These are phyloP conservation scores for Steromphala cineraria DNA, from an alignment of 2,888 invertebrate species.

Conservation along the genomic window DNA sequence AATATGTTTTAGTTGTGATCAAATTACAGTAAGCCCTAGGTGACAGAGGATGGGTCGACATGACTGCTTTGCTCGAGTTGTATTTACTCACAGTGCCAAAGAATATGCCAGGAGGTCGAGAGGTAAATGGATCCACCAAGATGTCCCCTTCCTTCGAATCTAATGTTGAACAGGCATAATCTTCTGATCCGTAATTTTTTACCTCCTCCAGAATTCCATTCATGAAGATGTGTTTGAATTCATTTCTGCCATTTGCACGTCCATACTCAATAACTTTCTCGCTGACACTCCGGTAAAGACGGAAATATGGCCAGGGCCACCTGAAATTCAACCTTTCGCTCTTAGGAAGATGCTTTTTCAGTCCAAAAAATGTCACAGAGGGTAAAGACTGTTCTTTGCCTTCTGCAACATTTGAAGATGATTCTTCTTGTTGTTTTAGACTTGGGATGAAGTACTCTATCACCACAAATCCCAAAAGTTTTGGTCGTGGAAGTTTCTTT, in stretches of 20 bases:
- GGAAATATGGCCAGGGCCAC: constrained; percentile 5
- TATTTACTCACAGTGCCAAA: neutral
- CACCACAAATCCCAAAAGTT: constrained; percentile 4
- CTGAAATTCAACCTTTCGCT: neutral
- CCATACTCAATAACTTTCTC: neutral
- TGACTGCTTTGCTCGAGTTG: too few species aligned
- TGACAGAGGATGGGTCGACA: too few species aligned
- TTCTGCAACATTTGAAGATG: neutral
- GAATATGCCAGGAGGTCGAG: neutral
- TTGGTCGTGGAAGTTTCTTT: neutral
- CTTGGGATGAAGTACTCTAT: neutral
- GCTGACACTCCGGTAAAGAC: neutral
- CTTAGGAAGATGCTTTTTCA: neutral
- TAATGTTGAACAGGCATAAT: neutral
- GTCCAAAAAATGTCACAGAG: neutral
- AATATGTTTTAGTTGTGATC: too few species aligned
- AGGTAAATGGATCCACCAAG: neutral
- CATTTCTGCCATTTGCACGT: neutral
- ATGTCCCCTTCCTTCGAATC: neutral
- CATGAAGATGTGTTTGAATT: neutral
- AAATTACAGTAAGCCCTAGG: too few species aligned
- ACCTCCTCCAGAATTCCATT: constrained; percentile 9
- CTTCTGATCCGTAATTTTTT: neutral
- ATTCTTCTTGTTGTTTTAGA: neutral
- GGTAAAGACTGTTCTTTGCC: neutral